A percentile compares a stretch with the other conserved stretches of the same genome.
phyloP scores from a whole-genome alignment of 1,140 invertebrate species.

The Phenacoccus solenopsis region DNA sequence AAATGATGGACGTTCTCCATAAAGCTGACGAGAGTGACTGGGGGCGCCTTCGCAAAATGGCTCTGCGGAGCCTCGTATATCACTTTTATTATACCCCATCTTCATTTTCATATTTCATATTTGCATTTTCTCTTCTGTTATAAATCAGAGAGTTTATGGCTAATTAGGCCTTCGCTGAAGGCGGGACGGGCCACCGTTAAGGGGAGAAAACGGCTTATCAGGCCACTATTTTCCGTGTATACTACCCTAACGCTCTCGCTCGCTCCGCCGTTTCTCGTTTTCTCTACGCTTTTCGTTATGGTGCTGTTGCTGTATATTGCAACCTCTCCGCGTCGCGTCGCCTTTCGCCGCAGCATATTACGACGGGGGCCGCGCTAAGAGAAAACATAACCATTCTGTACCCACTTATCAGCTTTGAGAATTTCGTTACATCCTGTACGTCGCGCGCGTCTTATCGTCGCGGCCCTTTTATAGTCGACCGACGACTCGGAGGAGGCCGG shows the following conservation, averaged over 20 bases:
- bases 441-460: background rate
- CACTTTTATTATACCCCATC: constrained; percentile 62
- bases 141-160: constrained; percentile 53
- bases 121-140: constrained; percentile 47
- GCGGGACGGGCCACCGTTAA: constrained; percentile 11
- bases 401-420: constrained; percentile 17
- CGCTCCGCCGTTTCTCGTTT: background rate
- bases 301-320: constrained; percentile 12
- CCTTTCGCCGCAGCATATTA: constrained; percentile 1
- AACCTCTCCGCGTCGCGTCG: background rate
- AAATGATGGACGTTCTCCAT: constrained; percentile 51
- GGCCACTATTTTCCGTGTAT: constrained; percentile 18
- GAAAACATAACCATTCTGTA: constrained; percentile 16
- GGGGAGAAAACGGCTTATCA: constrained; percentile 14
- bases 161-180: constrained; percentile 44
- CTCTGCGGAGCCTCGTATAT: constrained; percentile 58
- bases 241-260: constrained; percentile 10
- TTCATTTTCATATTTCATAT: constrained; percentile 72
- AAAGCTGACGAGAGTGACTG: constrained; percentile 44
- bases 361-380: background rate
- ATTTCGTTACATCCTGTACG: constrained; percentile 7
- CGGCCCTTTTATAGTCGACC: background rate
- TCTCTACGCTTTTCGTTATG: background rate
- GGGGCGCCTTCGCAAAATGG: constrained; percentile 52
- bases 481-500: background rate